Percentiles rank a stretch among this genome's conserved stretches.
Conservation (phyloP, 92 coral and sea anemone genomes). For the Meandrina meandrites region DNA sequence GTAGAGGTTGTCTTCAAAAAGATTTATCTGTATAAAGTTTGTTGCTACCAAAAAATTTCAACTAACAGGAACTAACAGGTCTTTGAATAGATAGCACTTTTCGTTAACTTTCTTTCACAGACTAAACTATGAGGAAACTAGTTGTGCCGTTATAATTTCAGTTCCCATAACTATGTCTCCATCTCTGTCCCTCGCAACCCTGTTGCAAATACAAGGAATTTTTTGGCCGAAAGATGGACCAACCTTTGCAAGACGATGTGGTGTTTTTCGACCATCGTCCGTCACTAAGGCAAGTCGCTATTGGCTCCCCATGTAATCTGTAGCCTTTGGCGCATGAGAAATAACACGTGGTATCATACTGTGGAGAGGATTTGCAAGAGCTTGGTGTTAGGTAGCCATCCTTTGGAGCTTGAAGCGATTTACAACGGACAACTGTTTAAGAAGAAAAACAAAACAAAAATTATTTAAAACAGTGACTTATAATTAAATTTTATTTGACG, state of each 20-base stretch:
- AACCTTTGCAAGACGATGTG: conserved; percentile 31
- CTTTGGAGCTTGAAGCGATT: conserved; percentile 18
- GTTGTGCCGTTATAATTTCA: too few species aligned
- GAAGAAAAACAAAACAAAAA: background rate
- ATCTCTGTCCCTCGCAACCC: too few species aligned
- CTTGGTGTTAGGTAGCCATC: conserved; percentile 17
- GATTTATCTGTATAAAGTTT: too few species aligned
- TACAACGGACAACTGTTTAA: conserved; percentile 27
- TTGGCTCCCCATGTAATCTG: conserved; percentile 54
- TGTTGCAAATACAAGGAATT: background rate
- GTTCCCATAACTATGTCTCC: too few species aligned
- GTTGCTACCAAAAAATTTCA: too few species aligned
- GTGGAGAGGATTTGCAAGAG: conserved; percentile 25
- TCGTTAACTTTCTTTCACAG: too few species aligned
- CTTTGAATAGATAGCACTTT: too few species aligned
- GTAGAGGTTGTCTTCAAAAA: too few species aligned
- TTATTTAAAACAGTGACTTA: too few species aligned
- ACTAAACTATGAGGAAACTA: too few species aligned
- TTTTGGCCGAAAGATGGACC: background rate
- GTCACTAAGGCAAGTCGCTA: conserved; percentile 52
- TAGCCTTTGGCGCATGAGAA: conserved; percentile 59
- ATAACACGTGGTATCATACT: conserved; percentile 54
- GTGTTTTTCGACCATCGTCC: conserved; percentile 58
- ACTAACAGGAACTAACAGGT: too few species aligned
- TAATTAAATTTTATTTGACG: too few species aligned